Evolutionary conservation across 2,797 vertebrate species (phyloP), one percentile per base, ranked within the genome.

Genomic region (Cyprinodon diabolis): DNA sequence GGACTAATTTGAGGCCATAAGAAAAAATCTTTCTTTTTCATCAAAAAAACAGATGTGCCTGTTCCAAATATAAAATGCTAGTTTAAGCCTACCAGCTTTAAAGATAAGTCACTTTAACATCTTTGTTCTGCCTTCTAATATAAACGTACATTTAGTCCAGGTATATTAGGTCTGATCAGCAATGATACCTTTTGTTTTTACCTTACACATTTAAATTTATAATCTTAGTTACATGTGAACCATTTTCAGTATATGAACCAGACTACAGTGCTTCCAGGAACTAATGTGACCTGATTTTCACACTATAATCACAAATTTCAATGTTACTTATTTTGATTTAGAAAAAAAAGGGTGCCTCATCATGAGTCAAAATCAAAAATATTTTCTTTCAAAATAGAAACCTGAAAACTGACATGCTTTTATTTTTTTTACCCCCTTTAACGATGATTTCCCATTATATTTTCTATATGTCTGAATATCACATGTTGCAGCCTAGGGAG

Each of bases 161-260:
- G 30, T 30, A 30, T 30, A 30, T 30, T 30, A 30, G 30, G 30
- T 30, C 30, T 30, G 30, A 30, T 30, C 30, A 30, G 30, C 30
- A 30, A 30, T 30, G 30, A 30, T 3, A 30, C 2, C 2, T 30
- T 30, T 30, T 30, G 2, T 30, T 30, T 30, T 30, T 30, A 30
- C 30, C 30, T 3, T 30, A 30, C 30, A 30, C 30, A 30, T 30
- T 30, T 30, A 30, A 30, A 30, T 30, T 30, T 30, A 30, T 91
- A 86, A 91, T 92, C 83, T 77, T 0, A 66, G 67, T 79, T 30
- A 57, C 83, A 70, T 78, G 67, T 79, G 81, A 68, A 21, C 69
- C 67, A 19, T 62, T 72, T 74, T 57, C 63, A 72, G 19, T 19
- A 52, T 52, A 21, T 52, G 51, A 7, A 21, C 9, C n/a, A 54